phyloP scores from a whole-genome alignment of 2,113 vertebrate species.

The Ctenodactylus gundi region DNA sequence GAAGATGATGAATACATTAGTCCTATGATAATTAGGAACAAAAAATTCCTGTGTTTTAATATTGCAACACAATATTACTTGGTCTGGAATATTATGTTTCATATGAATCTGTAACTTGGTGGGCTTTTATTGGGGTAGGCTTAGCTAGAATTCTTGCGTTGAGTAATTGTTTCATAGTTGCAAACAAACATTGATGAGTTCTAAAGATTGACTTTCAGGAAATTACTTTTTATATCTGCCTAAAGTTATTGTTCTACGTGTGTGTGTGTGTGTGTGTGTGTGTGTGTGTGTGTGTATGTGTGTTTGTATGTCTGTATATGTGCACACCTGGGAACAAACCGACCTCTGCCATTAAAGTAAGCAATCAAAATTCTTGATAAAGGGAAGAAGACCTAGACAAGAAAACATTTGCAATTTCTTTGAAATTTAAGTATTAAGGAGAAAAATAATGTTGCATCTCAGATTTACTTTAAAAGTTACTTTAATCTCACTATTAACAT shows the following conservation, averaged over 20 bases:
- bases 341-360: background rate
- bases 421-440: slow-evolving; percentile 2
- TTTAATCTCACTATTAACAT: slow-evolving; percentile 23
- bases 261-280: too few relatives aligned
- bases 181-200: slow-evolving; percentile 2
- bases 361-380: background rate
- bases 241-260: too few relatives aligned
- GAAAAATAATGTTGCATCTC: background rate
- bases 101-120: slow-evolving; percentile 7
- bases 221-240: background rate
- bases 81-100: slow-evolving; percentile 4
- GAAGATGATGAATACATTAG: slow-evolving; percentile 75
- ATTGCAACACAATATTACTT: background rate
- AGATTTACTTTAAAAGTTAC: slow-evolving; percentile 32
- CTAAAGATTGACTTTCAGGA: slow-evolving; percentile 30
- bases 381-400: background rate
- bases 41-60: slow-evolving; percentile 50
- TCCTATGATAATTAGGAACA: slow-evolving; percentile 75
- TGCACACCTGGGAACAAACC: background rate
- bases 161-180: slow-evolving; percentile 13
- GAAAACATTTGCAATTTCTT: background rate
- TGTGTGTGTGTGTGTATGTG: too few relatives aligned
- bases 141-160: slow-evolving; percentile 31
- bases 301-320: too few relatives aligned
- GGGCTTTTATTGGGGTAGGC: background rate